These are phyloP conservation scores for Campylomormyrus tamandua DNA, from an alignment of 2,113 vertebrate genomes.

Conservation along the genomic window DNA sequence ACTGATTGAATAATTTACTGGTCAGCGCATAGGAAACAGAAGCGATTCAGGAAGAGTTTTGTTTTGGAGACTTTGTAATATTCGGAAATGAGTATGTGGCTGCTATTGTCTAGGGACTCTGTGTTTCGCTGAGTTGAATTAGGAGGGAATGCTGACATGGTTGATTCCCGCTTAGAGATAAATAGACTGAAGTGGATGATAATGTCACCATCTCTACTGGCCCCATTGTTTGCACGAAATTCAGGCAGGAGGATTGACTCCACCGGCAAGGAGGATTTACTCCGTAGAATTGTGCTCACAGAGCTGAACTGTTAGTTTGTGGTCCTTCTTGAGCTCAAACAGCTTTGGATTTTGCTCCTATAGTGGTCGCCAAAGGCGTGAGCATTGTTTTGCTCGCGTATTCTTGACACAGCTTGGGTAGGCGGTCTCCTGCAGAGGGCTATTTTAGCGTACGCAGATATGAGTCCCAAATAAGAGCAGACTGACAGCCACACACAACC, in stretches of 20 bases:
- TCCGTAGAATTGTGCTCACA: neutral
- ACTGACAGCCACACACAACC: neutral
- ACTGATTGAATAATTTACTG: neutral
- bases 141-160: neutral
- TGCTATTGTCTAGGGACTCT: neutral
- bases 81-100: neutral
- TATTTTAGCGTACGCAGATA: neutral
- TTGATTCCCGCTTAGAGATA: neutral
- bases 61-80: neutral
- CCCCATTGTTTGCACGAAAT: neutral
- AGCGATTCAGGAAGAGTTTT: neutral
- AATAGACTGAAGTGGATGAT: neutral
- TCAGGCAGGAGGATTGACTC: too few relatives aligned
- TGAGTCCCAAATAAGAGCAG: neutral
- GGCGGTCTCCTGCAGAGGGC: neutral
- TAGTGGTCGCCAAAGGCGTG: neutral
- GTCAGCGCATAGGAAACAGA: neutral
- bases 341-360: neutral
- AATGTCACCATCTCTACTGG: neutral
- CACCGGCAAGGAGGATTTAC: neutral
- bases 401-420: neutral
- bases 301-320: neutral
- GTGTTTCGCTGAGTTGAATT: neutral
- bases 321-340: neutral
- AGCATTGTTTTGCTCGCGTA: neutral